These are phyloP conservation scores for Ariolimax columbianus DNA, from an alignment of 2,888 invertebrate species.

Conservation along the genomic window DNA sequence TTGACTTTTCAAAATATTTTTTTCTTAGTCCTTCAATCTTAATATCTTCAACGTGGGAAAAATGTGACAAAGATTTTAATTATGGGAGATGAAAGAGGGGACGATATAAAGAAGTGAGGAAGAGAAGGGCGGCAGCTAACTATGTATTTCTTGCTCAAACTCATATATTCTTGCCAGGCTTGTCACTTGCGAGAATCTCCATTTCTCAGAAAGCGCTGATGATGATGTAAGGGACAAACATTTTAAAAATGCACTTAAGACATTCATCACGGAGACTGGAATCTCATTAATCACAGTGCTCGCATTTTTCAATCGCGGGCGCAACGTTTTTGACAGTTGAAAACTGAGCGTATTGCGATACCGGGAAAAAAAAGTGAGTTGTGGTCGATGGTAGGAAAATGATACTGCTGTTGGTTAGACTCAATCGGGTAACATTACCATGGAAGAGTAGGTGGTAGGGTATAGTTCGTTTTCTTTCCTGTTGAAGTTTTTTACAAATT, in stretches of 20 bases:
- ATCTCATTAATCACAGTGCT: constrained; percentile 29
- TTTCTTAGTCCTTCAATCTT: not conserved
- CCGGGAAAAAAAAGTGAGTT: not conserved
- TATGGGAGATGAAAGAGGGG: not conserved
- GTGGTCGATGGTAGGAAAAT: not conserved
- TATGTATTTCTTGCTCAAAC: not conserved
- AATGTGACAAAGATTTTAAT: not conserved
- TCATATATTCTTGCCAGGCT: constrained; percentile 18
- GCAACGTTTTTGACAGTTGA: not conserved
- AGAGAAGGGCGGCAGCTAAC: no score
- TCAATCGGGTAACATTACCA: not conserved
- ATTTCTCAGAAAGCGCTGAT: constrained; percentile 18
- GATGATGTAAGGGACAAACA: constrained; percentile 34
- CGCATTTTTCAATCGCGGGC: constrained; percentile 23
- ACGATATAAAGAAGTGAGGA: not conserved
- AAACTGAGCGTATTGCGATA: constrained; percentile 13
- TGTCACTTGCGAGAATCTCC: not conserved
- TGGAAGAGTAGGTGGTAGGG: no score
- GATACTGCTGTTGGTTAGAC: not conserved
- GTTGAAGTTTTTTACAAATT: no score
- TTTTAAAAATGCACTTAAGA: constrained; percentile 38
- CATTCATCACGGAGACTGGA: constrained; percentile 25
- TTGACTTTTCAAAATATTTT: not conserved
- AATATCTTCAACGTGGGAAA: not conserved
- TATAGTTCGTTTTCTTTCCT: no score